Conservation (phyloP, 1,140 invertebrate genomes). For the Microplitis demolitor region DNA sequence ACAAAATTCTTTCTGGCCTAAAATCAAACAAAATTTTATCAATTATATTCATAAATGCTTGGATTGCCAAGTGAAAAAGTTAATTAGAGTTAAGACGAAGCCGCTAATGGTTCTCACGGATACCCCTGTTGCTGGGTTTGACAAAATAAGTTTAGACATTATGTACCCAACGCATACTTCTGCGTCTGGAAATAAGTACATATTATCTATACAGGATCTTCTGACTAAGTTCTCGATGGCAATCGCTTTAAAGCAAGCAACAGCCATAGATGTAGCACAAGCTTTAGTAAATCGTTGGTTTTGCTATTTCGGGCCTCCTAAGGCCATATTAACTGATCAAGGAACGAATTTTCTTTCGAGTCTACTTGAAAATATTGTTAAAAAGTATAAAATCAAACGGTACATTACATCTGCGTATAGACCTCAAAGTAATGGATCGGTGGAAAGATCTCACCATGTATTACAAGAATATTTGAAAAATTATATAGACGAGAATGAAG, state of each 20-base stretch:
- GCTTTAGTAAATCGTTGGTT: constrained; percentile 36
- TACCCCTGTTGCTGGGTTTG: background rate
- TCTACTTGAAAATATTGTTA: constrained; percentile 33
- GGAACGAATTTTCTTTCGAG: constrained; percentile 33
- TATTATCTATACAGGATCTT: constrained; percentile 43
- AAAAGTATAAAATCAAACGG: constrained; percentile 37
- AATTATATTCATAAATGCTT: constrained; percentile 21
- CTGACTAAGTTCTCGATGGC: constrained; percentile 27
- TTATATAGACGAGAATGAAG: background rate
- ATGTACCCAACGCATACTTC: constrained; percentile 36
- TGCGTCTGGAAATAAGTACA: constrained; percentile 35
- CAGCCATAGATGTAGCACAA: constrained; percentile 33
- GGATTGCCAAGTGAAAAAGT: constrained; percentile 28
- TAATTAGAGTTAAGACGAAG: constrained; percentile 5
- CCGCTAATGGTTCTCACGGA: background rate
- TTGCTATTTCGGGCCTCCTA: constrained; percentile 36
- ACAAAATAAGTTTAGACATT: constrained; percentile 35
- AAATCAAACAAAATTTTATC: constrained; percentile 23
- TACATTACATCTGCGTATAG: constrained; percentile 23
- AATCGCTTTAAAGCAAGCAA: constrained; percentile 29
- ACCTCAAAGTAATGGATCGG: background rate
- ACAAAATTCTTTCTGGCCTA: constrained; percentile 22
- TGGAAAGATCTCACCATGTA: constrained; percentile 14
- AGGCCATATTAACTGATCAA: constrained; percentile 40
- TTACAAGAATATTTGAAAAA: background rate